Evolutionary conservation across 2,113 vertebrate genomes (phyloP), one percentile per base, ranked within the genome.

Genomic region (Austrofundulus limnaeus): DNA sequence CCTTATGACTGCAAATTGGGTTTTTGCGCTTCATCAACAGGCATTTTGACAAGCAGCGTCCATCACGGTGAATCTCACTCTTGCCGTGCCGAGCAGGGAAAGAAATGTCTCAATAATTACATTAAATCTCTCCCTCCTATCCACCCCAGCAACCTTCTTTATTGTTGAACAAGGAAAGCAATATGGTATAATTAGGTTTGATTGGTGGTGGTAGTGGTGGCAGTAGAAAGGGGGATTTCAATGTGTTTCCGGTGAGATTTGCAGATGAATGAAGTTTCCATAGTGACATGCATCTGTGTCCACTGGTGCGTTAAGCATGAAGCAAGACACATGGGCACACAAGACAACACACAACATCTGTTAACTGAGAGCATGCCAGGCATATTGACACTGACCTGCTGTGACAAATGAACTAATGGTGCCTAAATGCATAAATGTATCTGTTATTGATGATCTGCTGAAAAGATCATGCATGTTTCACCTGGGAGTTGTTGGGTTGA

Each of bases 181-280:
- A 94, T 94, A 94, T 92, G 94, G 93, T 93, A 92, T 97, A 96
- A 97, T 98, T 95, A 95, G 94, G 93, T 94, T 94, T 96, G 95
- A 97, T 95, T 95, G 91, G 92, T 54, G 57, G 72, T 13, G 49
- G 62, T 37, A 21, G 55, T 41, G 60, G 57, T 25, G 13, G 69
- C 23, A 43, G 45, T 5, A 50, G 61, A 38, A 34, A 92, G 93
- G 90, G 92, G 87, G 89, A 89, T 84, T 89, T 51, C 62, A 73
- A 77, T 90, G 57, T 58, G 81, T 94, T 96, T 96, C 94, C 92
- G 90, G 93, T 95, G 93, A 94, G 92, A 94, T 94, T 94, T 90
- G 92, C 81, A 94, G 94, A 95, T 95, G 93, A 95, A 92, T 90
- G 91, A 94, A 91, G 95, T 99, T 95, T 90, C 95, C 93, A 94